Base-by-base conservation (phyloP, 2,113 vertebrate species). In the Pterocles orientalis region DNA sequence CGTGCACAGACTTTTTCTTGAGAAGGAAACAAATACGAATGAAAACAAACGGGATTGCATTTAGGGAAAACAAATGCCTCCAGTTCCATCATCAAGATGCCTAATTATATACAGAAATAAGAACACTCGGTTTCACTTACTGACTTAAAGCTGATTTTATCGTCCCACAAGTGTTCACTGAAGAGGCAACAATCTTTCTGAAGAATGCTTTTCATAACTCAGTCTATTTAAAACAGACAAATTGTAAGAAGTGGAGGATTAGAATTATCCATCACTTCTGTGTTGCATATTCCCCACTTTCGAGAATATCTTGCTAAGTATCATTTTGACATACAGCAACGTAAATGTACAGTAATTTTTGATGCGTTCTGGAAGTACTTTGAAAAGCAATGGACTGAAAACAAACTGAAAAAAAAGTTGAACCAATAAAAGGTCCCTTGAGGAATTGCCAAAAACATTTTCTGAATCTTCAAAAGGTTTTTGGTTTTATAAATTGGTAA, bases 171-270 rank as follows among this genome's bases (percentile, higher is more conserved):
- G 66, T 34, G 47, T 47, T 72, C 82, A 56, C 53, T 72, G 39
- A 79, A 90, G n/a, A 93, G 62, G 62, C 51, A 92, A 78, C 47
- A 87, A 75, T 43, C 33, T 53, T 82, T 82, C 6, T 70, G 60
- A 89, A 90, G 29, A 90, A 87, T 53, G 51, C 21, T 82, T 88
- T 92, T 88, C 48, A 61, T 48, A 94, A 80, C 8, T 86, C 45
- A 64, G 19, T 56, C 41, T 90, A 57, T 77, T 95, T 94, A 81
- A 95, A 92, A 61, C n/a, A 80, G 78, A 50, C 24, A 73, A 86
- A 62, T 18, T 57, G 9, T 73, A 83, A 79, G n/a, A 88, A 79
- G 39, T 47, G 47, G 21, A 93, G 31, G 18, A 73, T 64, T 58
- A 88, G 70, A 71, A 65, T 61, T 77, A 95, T 18, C 76, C 41